Evolutionary conservation across 2,113 vertebrate genomes (phyloP).

Genomic region (Hippocampus mohnikei): DNA sequence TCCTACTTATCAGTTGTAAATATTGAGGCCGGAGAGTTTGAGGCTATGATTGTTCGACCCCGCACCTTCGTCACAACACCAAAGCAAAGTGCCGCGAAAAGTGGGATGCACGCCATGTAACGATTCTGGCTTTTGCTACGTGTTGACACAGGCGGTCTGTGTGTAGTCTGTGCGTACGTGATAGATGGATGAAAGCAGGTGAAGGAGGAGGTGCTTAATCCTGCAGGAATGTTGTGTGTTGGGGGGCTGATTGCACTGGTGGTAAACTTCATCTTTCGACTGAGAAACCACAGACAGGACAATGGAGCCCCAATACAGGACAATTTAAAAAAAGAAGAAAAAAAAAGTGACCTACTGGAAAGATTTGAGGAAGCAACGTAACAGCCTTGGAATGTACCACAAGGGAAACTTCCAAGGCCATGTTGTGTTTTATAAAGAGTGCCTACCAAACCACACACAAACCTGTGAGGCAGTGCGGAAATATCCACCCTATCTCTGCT

Average conservation of each 20-base stretch:
- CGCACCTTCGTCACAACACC: conserved; percentile 16
- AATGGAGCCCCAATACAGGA: not conserved
- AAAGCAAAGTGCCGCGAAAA: conserved; percentile 5
- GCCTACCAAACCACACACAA: conserved; percentile 22
- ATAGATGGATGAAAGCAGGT: conserved; percentile 61
- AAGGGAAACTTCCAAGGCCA: conserved; percentile 30
- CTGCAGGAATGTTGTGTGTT: conserved; percentile 34
- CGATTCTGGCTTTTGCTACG: conserved; percentile 9
- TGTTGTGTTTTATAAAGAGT: conserved; percentile 15
- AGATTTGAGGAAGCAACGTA: not conserved
- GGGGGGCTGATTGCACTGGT: conserved; percentile 32
- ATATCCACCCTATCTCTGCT: conserved; percentile 4
- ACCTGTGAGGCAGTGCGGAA: not conserved
- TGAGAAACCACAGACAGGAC: conserved; percentile 8
- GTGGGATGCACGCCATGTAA: conserved; percentile 2
- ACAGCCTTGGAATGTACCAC: conserved; percentile 13
- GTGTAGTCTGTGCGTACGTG: not conserved
- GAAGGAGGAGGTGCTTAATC: conserved; percentile 26
- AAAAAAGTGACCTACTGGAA: not conserved
- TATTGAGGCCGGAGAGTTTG: conserved; percentile 11
- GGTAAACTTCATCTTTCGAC: conserved; percentile 48
- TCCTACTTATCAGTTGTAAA: conserved; percentile 50
- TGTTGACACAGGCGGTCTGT: conserved; percentile 24
- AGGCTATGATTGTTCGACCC: conserved; percentile 38
- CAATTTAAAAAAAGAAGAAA: not conserved